phyloP scores from a whole-genome alignment of 2,113 vertebrate species.

The Anser cygnoides region DNA sequence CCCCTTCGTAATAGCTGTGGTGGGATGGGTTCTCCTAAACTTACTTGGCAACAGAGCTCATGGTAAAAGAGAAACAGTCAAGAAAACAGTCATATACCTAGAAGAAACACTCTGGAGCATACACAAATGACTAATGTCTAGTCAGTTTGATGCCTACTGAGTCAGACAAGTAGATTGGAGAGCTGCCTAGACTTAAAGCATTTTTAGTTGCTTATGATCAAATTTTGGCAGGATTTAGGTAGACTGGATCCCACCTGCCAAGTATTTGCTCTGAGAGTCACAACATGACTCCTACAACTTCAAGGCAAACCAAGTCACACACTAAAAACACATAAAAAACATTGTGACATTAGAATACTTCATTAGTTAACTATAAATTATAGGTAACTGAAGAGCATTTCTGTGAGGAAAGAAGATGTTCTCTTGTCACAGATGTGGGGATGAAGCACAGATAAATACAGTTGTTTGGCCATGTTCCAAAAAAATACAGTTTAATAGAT shows the following conservation, averaged over 20 bases:
- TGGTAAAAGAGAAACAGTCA: neutral
- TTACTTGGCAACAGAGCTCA: neutral
- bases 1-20: neutral
- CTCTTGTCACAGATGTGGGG: neutral
- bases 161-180: neutral
- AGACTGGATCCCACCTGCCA: neutral
- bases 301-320: neutral
- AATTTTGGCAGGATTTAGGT: neutral
- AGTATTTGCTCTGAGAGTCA: neutral
- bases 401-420: neutral
- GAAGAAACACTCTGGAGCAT: neutral
- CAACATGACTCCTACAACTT: neutral
- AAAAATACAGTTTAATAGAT: neutral
- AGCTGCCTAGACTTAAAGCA: neutral
- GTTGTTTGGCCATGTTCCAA: neutral
- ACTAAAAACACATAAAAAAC: neutral
- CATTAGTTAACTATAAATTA: neutral
- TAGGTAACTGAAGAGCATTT: neutral
- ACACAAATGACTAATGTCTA: neutral
- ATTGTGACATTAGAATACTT: neutral
- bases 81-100: neutral
- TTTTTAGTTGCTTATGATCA: neutral
- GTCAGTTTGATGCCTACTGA: neutral
- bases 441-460: neutral
- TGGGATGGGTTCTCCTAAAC: neutral